Base-by-base conservation (phyloP, 2,888 invertebrate species). In the Nemotelus nigrinus region DNA sequence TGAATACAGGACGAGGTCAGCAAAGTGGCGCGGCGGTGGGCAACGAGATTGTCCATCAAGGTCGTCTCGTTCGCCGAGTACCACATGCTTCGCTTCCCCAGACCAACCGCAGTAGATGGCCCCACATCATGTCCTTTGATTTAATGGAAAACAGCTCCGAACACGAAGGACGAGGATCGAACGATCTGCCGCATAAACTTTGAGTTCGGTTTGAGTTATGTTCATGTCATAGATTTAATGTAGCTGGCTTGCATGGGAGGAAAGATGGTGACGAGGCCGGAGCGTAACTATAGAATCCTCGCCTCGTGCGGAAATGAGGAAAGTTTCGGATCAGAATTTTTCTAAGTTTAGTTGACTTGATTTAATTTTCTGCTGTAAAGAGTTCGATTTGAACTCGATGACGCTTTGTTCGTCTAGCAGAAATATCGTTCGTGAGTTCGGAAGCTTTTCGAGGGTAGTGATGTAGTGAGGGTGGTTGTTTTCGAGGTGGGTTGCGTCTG, bases 11-110 rank as follows among this genome's bases (percentile, higher is more conserved):
- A 63, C 63, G 74, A 74, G 63, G 74, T 60, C 60, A 60, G 60
- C 48, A 48, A 74, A 74, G 50, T 48, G 63, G 60, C 44, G 55
- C 53, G 48, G 41, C 44, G 43, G 53, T 74, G 48, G 41, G 48
- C 60, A 63, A 48, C 55, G 60, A 74, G 74, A 74, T 74, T 74
- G 74, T 74, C 74, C 63, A 74, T 60, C 74, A 74, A 74, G 74
- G 74, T 74, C 74, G 74, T 74, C 74, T 74, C 74, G 60, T 60
- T 74, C 41, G 48, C 60, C 48, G 48, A 72, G 60, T 25, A 72
- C 47, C 60, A 6, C 45, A 60, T 74, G 60, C 72, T 60, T 72
- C 39, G 64, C 58, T n/a, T 57, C 48, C 43, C 71, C 47, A n/a
- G 58, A 43, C 7, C 71, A 25, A 25, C 25, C 25, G 25, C 25